phyloP scores from a whole-genome alignment of 2,797 vertebrate species.

The Thamnophis elegans region DNA sequence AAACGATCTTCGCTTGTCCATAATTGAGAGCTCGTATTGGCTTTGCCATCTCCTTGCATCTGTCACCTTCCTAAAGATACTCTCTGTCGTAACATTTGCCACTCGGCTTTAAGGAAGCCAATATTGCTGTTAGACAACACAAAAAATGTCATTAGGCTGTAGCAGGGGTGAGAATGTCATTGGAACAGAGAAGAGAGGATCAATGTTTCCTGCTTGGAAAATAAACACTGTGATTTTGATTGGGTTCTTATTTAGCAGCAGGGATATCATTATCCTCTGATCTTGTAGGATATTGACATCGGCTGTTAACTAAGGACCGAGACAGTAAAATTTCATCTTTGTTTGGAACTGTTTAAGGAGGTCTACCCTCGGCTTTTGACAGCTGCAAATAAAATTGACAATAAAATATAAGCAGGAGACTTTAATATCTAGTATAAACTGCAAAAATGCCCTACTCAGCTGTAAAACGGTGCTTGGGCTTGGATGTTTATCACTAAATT shows the following conservation, averaged over 20 bases:
- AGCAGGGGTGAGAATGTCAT: constrained; percentile 36
- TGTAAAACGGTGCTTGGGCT: not conserved
- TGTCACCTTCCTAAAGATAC: not conserved
- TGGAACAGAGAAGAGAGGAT: constrained; percentile 54
- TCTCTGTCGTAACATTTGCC: not conserved
- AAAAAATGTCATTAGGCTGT: not conserved
- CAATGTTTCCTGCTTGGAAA: constrained; percentile 58
- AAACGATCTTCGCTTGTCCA: not conserved
- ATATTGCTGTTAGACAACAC: not conserved
- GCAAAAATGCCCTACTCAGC: not conserved
- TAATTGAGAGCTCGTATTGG: not conserved
- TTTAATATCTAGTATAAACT: not conserved
- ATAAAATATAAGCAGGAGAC: not conserved
- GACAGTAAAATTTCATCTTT: not conserved
- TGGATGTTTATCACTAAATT: not conserved
- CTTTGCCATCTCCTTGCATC: not conserved
- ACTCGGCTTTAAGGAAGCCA: not conserved
- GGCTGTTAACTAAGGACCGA: constrained; percentile 50
- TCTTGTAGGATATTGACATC: constrained; percentile 54
- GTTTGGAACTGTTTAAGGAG: not conserved
- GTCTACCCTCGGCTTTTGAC: not conserved
- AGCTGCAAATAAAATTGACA: constrained; percentile 12
- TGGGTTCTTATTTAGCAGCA: constrained; percentile 45
- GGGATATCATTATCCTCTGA: constrained; percentile 59
- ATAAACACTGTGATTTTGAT: constrained; percentile 26